A percentile compares a stretch with the other conserved stretches of the same genome.
phyloP scores from a whole-genome alignment of 2,888 invertebrate genomes.

The Germaria angustata region DNA sequence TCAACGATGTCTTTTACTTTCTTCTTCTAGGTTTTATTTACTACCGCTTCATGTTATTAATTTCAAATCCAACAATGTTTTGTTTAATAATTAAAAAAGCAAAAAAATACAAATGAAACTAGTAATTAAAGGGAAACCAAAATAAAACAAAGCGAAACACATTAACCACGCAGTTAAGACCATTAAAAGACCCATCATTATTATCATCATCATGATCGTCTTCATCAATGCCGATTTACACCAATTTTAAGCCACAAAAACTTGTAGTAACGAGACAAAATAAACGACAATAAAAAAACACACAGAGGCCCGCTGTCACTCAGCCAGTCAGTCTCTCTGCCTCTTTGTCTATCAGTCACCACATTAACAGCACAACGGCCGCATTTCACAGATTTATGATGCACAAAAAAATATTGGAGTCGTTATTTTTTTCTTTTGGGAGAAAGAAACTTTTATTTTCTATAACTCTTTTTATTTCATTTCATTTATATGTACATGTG shows the following conservation, averaged over 20 bases:
- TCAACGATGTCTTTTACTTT: not conserved
- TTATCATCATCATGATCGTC: too few relatives aligned
- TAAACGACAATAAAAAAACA: conserved; percentile 33
- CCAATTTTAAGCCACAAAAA: conserved; percentile 3
- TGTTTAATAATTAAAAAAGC: conserved; percentile 27
- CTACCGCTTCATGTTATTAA: conserved; percentile 45
- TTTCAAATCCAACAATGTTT: conserved; percentile 55
- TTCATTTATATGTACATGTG: not conserved
- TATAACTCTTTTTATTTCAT: not conserved
- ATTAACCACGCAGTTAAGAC: conserved; percentile 36
- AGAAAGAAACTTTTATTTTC: conserved; percentile 34
- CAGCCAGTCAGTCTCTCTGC: not conserved
- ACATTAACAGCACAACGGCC: not conserved
- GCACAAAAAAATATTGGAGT: conserved; percentile 39
- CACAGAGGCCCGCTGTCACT: not conserved
- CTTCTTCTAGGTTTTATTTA: not conserved
- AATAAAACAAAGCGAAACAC: conserved; percentile 8
- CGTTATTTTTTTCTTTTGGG: conserved; percentile 24
- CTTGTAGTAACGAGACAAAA: conserved; percentile 55
- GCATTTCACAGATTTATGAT: conserved; percentile 51
- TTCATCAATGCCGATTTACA: not conserved
- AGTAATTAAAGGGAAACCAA: conserved; percentile 4
- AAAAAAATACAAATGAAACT: conserved; percentile 2
- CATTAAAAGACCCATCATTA: conserved; percentile 45
- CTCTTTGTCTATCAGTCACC: not conserved